Evolutionary conservation across 2,797 vertebrate species (phyloP).

Genomic region (Cryptoblepharus egeriae): DNA sequence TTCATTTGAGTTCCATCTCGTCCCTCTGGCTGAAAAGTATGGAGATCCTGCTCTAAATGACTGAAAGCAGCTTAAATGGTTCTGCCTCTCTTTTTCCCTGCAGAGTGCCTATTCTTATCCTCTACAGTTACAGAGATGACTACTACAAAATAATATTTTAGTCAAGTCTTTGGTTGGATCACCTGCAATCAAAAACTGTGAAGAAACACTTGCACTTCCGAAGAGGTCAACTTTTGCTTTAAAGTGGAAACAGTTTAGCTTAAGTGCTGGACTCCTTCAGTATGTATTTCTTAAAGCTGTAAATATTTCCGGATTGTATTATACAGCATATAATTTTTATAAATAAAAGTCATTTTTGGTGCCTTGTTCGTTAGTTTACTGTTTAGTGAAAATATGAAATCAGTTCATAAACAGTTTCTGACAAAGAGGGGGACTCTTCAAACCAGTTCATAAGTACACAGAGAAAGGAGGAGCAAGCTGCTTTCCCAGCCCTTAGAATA

Average conservation of each 20-base stretch:
- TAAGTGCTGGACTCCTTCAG: slow-evolving; percentile 27
- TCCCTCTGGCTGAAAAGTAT: not conserved
- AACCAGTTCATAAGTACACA: too few species aligned
- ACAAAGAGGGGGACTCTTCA: too few species aligned
- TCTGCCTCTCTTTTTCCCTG: slow-evolving; percentile 50
- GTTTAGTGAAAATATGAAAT: not conserved
- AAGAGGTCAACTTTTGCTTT: slow-evolving; percentile 8
- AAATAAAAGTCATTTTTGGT: not conserved
- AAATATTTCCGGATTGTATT: slow-evolving; percentile 17
- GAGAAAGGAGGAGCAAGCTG: too few species aligned
- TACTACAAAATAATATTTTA: slow-evolving; percentile 94
- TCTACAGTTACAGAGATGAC: slow-evolving; percentile 95
- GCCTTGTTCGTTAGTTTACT: not conserved
- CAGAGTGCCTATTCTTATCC: slow-evolving; percentile 89
- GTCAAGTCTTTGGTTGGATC: slow-evolving; percentile 5
- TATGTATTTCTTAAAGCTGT: slow-evolving; percentile 31
- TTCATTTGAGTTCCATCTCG: too few species aligned
- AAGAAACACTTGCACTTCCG: not conserved
- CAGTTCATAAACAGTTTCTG: too few species aligned
- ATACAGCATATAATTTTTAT: slow-evolving; percentile 7
- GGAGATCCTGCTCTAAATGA: not conserved
- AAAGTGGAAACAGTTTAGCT: not conserved
- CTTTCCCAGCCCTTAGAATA: too few species aligned
- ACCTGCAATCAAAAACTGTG: slow-evolving; percentile 10
- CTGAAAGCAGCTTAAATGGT: not conserved